A percentile compares a stretch with the other conserved stretches of the same genome.
phyloP scores from a whole-genome alignment of 1,140 invertebrate species.

The Leptopilina clavipes region DNA sequence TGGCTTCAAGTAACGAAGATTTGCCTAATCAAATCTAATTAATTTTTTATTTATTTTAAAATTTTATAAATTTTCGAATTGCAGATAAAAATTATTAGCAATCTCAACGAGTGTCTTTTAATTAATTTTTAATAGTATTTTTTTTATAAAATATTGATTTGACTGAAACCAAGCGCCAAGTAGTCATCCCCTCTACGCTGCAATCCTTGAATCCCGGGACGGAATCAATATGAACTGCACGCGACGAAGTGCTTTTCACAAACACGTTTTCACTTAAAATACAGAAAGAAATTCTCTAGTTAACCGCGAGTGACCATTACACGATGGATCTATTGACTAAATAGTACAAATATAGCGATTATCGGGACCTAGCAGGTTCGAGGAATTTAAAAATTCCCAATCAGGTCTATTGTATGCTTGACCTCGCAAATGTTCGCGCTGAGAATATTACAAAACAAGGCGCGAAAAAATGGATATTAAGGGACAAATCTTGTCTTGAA shows the following conservation, averaged over 20 bases:
- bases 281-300: neutral
- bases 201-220: slow-evolving; percentile 50
- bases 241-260: slow-evolving; percentile 49
- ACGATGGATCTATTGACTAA: neutral
- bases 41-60: too few relatives aligned
- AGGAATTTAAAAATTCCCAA: neutral
- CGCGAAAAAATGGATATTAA: slow-evolving; percentile 15
- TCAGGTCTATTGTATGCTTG: neutral
- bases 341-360: neutral
- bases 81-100: neutral
- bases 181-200: slow-evolving; percentile 52
- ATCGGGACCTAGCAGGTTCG: neutral
- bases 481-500: neutral
- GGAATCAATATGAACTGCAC: slow-evolving; percentile 68
- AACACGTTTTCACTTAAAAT: slow-evolving; percentile 28
- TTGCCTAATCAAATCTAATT: too few relatives aligned
- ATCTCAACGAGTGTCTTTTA: neutral
- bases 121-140: slow-evolving; percentile 11
- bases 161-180: slow-evolving; percentile 38
- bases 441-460: neutral
- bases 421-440: neutral
- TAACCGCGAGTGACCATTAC: neutral
- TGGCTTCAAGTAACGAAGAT: neutral
- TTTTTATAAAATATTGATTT: slow-evolving; percentile 46
- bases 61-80: neutral